Evolutionary conservation across 1,140 invertebrate genomes (phyloP), one percentile per base, ranked within the genome.

Genomic region (Lamellibrachia luymesi): DNA sequence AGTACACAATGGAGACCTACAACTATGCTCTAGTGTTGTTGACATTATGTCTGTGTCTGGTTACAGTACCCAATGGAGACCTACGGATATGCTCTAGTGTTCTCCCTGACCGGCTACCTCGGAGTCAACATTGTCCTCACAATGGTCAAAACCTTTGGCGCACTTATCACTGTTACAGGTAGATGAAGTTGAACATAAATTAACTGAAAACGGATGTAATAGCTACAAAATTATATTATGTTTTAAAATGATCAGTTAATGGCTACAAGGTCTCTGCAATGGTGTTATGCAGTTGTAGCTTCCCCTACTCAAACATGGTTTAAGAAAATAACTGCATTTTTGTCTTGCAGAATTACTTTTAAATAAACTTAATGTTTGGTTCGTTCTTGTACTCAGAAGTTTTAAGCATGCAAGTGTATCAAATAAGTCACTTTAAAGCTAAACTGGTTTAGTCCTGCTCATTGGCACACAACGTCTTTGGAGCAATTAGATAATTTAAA

Each of bases 41-140:
- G 2, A 7, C 49, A 50, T 90, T 49, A 25, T 80, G 25, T 93
- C 93, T 94, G 93, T 94, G 90, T n/a, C n/a, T n/a, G n/a, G n/a
- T 96, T 96, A 51, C 95, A 97, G 97, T 94, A 98, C 96, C 97
- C 98, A 6, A 93, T 97, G 93, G 97, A 98, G 95, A 98, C 98
- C 27, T 99, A 99, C 96, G 97, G 97, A 8, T 98, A 99, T 96
- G 98, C 97, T 92, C 97, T 98, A 90, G 96, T 99, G 17, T 98
- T 99, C 95, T 99, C 98, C 22, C 92, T 98, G 1, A 97, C 98
- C 56, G 98, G 98, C 2, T 99, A 99, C 96, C 96, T 99, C 94
- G 98, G 99, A 6, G 97, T 99, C 89, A 98, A 99, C 96, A 97
- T 99, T 91, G 98, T 99, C 2, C 96, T 99, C 6, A 98, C 98